Percentiles rank a stretch among this genome's conserved stretches.
Conservation (phyloP, 2,797 vertebrate genomes). For the Galaxias olidus region DNA sequence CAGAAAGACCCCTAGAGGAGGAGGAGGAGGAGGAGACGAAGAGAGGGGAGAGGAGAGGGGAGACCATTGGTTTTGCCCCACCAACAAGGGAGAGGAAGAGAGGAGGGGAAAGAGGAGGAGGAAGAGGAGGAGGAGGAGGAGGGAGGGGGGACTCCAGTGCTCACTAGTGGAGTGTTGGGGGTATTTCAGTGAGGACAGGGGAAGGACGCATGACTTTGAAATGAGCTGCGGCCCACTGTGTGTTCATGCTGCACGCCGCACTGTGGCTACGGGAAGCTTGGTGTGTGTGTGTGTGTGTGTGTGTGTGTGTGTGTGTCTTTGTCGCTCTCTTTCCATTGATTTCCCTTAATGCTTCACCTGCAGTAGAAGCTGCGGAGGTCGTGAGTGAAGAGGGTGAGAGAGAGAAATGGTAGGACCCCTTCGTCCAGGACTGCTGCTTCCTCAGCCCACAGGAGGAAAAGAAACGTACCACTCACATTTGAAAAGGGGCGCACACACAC, state of each 20-base stretch:
- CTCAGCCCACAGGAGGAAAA: slow-evolving; percentile 22
- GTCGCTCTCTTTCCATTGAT: too few relatives aligned
- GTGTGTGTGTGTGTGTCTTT: neutral
- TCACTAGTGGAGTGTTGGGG: too few relatives aligned
- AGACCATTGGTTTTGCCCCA: slow-evolving; percentile 48
- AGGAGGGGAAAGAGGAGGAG: slow-evolving; percentile 20
- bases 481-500: neutral
- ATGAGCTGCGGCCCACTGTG: too few relatives aligned
- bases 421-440: slow-evolving; percentile 59
- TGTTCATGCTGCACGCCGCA: too few relatives aligned
- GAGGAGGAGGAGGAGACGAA: slow-evolving; percentile 48
- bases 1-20: slow-evolving; percentile 75
- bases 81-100: slow-evolving; percentile 29
- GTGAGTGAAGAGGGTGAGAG: slow-evolving; percentile 23
- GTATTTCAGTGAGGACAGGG: too few relatives aligned
- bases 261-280: too few relatives aligned
- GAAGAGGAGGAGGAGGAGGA: slow-evolving; percentile 20
- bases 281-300: slow-evolving; percentile 2
- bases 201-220: too few relatives aligned
- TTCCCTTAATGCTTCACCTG: too few relatives aligned
- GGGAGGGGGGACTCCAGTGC: neutral
- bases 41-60: slow-evolving; percentile 48
- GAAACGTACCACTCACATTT: slow-evolving; percentile 10
- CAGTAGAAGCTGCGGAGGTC: too few relatives aligned
- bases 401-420: slow-evolving; percentile 38